phyloP scores from a whole-genome alignment of 1,140 invertebrate species.

The Papilio machaon region DNA sequence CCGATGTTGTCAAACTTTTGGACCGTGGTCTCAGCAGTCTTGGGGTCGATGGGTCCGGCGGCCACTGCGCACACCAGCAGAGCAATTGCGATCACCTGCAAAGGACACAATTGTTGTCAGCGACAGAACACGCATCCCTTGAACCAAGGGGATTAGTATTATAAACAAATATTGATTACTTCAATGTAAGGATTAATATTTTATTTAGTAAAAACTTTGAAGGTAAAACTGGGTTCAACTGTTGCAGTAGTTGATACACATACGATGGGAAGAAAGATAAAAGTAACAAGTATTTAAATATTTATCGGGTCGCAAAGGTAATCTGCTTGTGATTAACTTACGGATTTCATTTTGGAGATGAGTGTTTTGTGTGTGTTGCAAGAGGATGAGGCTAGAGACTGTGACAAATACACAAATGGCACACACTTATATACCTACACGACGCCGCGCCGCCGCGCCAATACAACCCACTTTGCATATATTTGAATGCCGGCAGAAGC shows the following conservation, averaged over 20 bases:
- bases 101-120: too few species aligned
- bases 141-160: too few species aligned
- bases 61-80: neutral
- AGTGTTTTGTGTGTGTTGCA: constrained; percentile 1
- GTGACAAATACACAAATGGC: neutral
- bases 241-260: too few species aligned
- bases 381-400: constrained; percentile 11
- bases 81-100: neutral
- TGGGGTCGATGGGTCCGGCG: neutral
- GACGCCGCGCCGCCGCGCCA: neutral
- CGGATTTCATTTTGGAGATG: constrained; percentile 22
- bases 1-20: neutral
- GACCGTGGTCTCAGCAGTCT: neutral
- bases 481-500: constrained; percentile 21
- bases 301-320: neutral
- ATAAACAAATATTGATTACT: too few species aligned
- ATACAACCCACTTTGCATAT: neutral
- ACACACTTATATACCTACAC: constrained; percentile 6
- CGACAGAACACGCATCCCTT: too few species aligned
- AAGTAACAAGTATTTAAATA: neutral
- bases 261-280: neutral
- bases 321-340: neutral
- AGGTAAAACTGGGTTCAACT: too few species aligned
- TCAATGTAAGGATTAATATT: neutral
- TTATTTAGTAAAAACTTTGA: neutral